Evolutionary conservation across 2,113 vertebrate genomes (phyloP), one percentile per base, ranked within the genome.

Genomic region (Sapayoa aenigma): DNA sequence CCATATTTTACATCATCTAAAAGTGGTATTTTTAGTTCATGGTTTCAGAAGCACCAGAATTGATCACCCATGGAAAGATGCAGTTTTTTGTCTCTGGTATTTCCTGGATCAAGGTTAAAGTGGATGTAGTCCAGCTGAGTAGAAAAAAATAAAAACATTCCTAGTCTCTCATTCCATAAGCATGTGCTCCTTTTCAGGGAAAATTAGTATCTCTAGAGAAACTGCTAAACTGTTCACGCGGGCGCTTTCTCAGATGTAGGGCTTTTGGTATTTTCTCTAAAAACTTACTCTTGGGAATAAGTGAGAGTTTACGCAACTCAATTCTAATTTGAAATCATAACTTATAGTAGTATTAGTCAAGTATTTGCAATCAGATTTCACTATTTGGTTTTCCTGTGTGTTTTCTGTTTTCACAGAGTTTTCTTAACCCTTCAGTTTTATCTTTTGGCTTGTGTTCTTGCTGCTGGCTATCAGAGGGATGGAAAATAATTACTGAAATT

Each of bases 401-500:
- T 67, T 75, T 75, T 83, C 27, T 71, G 22, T 74, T 89, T 80
- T 67, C 28, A 63, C 25, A 24, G 12, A 3, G 0, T 74, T 84
- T 59, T 88, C 86, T 95, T 84, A 76, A 53, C 84, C 39, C 90
- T 95, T 94, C 20, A 86, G 24, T 67, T 92, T 96, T 80, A 55
- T 37, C 12, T 81, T 83, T 87, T 90, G 67, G 62, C 59, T 90
- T 83, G 42, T 55, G 49, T 79, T 82, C 83, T 94, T 91, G 53
- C 86, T 94, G 55, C 56, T 97, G 83, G 39, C 59, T 93, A 59
- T 52, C 28, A 87, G 56, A 91, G 53, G 33, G 86, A 95, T 92
- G 42, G 22, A 94, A 87, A 90, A 44, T 37, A 82, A 60, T 86
- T 88, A 92, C 90, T 83, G 92, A 94, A 97, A 97, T 91, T 78